Base-by-base conservation (phyloP, 2,113 vertebrate species). In the Beaufortia kweichowensis region DNA sequence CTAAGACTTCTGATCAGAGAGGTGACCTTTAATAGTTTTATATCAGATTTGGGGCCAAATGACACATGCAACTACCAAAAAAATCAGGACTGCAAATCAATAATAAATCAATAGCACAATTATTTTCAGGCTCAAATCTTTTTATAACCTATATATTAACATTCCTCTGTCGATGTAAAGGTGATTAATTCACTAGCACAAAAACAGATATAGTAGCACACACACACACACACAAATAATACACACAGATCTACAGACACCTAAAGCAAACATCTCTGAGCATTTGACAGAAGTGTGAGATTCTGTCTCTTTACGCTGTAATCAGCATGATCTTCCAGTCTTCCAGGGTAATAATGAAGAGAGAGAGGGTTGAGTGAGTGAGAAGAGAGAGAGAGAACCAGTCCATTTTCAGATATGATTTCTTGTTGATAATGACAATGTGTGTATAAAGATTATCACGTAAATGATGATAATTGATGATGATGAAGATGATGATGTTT, bases 331-430 rank as follows among this genome's bases (percentile, higher is more conserved):
- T 84, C 80, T 83, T 87, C 82, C 85, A 86, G 90, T 91, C 91
- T 92, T 92, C 89, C 92, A 89, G 84, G 83, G 84, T 86, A 85
- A 83, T 17, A 73, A 79, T n/a, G 77, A 68, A 81, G 69, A 81
- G 53, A 78, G 64, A 26, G 35, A 86, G 79, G 86, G 84, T 87
- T 82, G 84, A 50, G 85, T 69, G 84, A 81, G 87, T 84, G 87
- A 80, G 63, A 41, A 28, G 75, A 84, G 74, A 86, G 82, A 73
- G 83, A 86, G 90, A 89, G 89, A 89, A 89, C 87, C 87, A 86
- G 83, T 86, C 84, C 84, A 88, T 87, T 61, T 84, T 87, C 85
- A 68, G 60, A 78, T 84, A 88, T 88, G 84, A 81, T 87, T 87
- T 85, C 81, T 90, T 85, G 74, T 75, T 65, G 76, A 85, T 68